Percentiles rank a stretch among this genome's conserved stretches.
These are phyloP conservation scores for Caenorhabditis sinica DNA, from an alignment of 2,888 invertebrate genomes.

Conservation along the genomic window DNA sequence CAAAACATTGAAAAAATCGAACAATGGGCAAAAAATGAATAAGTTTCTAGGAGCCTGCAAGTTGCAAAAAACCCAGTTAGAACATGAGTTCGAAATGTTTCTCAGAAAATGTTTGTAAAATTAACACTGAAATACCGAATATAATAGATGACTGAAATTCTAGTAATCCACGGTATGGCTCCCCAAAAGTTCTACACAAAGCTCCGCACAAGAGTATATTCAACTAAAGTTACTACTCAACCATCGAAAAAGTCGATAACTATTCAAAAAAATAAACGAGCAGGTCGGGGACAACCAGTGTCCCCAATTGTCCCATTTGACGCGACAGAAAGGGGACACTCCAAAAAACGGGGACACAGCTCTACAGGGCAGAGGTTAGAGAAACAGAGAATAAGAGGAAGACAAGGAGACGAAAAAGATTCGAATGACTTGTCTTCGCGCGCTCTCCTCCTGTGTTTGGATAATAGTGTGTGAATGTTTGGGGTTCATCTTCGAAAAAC, in stretches of 20 bases:
- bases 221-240: too few relatives aligned
- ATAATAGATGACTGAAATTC: too few relatives aligned
- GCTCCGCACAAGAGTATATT: too few relatives aligned
- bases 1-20: too few relatives aligned
- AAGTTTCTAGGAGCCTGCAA: too few relatives aligned
- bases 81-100: too few relatives aligned
- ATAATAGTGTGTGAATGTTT: background rate
- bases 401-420: background rate
- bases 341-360: slow-evolving; percentile 33
- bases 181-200: too few relatives aligned
- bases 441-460: slow-evolving; percentile 8
- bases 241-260: background rate
- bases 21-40: too few relatives aligned
- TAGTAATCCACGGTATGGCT: too few relatives aligned
- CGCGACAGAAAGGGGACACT: slow-evolving; percentile 5
- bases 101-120: too few relatives aligned
- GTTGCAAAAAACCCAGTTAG: too few relatives aligned
- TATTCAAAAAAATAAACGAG: background rate
- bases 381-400: background rate
- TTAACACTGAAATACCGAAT: too few relatives aligned
- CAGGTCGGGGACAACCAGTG: background rate
- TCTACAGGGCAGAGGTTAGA: slow-evolving; percentile 9
- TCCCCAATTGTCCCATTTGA: slow-evolving; percentile 11
- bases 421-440: slow-evolving; percentile 37
- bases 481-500: background rate